Evolutionary conservation across 2,797 vertebrate genomes (phyloP).

Genomic region (Pangasius krempfi): DNA sequence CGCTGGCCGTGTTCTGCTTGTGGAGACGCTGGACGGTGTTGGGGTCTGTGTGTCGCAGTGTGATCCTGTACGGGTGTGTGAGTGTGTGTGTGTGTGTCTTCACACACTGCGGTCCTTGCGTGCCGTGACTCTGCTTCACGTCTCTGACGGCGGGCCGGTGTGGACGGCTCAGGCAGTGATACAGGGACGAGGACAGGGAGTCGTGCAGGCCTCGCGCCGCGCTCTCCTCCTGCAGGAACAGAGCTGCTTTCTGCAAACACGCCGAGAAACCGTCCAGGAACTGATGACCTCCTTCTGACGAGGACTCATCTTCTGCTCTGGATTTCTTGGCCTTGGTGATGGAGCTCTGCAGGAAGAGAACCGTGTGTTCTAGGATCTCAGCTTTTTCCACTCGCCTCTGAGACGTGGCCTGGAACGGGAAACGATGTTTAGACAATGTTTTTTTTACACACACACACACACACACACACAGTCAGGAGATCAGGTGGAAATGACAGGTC

Average conservation of each 20-base stretch:
- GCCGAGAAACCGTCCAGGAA: conserved; percentile 49
- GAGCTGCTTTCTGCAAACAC: conserved; percentile 43
- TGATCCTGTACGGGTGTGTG: conserved; percentile 2
- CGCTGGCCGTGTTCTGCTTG: conserved; percentile 34
- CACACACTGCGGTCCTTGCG: conserved; percentile 2
- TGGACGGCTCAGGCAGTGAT: conserved; percentile 19
- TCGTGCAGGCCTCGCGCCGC: neutral
- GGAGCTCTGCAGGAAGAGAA: conserved; percentile 70
- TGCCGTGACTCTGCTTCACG: conserved; percentile 13
- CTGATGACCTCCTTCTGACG: conserved; percentile 8
- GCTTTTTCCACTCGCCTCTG: conserved; percentile 77
- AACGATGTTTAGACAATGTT: neutral
- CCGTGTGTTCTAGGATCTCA: conserved; percentile 76
- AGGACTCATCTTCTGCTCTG: neutral
- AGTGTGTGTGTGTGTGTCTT: neutral
- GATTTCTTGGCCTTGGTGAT: neutral
- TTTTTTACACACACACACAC: neutral
- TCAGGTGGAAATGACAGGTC: neutral
- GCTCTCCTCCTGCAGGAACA: conserved; percentile 38
- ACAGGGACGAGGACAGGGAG: conserved; percentile 5
- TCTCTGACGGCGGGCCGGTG: neutral
- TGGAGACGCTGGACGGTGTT: conserved; percentile 26
- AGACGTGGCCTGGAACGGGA: conserved; percentile 64
- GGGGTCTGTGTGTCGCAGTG: conserved; percentile 26
- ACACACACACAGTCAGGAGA: neutral